These are phyloP conservation scores for Raja brachyura DNA, from an alignment of 2,113 vertebrate genomes.

Conservation along the genomic window DNA sequence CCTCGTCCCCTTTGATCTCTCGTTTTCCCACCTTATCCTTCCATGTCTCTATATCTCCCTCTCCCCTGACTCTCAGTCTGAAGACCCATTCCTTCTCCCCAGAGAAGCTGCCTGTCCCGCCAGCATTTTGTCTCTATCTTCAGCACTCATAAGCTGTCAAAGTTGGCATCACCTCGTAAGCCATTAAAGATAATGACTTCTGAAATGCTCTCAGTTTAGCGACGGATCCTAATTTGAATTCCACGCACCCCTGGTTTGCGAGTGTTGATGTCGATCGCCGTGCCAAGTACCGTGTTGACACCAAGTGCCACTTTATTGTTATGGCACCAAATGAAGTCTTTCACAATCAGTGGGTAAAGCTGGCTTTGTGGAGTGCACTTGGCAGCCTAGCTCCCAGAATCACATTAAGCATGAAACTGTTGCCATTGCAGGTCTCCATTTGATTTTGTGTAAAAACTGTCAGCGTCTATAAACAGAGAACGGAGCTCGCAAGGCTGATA, in stretches of 20 bases:
- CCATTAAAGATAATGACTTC: background rate
- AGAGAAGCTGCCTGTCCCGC: too few relatives aligned
- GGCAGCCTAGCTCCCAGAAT: background rate
- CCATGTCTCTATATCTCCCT: too few relatives aligned
- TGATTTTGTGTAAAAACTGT: background rate
- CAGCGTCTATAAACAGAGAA: conserved; percentile 1
- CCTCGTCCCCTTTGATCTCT: too few relatives aligned
- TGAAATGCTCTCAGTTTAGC: background rate
- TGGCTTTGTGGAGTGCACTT: background rate
- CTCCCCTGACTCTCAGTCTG: too few relatives aligned
- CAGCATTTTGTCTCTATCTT: too few relatives aligned
- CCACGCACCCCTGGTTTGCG: too few relatives aligned
- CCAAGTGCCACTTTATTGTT: background rate
- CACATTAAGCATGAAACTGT: background rate
- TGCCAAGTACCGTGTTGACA: background rate
- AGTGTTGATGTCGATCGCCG: background rate
- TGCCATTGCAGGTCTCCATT: background rate
- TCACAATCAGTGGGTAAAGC: background rate
- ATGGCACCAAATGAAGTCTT: background rate
- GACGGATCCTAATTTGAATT: background rate
- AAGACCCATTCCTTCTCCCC: too few relatives aligned
- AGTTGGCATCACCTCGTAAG: background rate
- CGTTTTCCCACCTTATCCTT: too few relatives aligned
- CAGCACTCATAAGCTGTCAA: background rate
- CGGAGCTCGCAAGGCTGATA: background rate